Conservation (phyloP, 2,113 vertebrate genomes). For the Pipra filicauda region DNA sequence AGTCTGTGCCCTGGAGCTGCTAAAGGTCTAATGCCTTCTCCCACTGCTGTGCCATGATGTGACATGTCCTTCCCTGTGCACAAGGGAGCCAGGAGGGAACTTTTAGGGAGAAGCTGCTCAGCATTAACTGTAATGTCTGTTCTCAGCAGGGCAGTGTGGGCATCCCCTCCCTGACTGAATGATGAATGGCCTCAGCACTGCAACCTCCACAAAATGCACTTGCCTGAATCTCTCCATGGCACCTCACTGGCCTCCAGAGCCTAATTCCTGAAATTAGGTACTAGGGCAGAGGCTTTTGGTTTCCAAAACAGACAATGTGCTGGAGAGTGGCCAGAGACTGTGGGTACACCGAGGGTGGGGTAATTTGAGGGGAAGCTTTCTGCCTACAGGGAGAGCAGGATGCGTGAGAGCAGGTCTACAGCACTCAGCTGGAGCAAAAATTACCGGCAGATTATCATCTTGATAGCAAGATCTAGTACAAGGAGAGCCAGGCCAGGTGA, state of each 20-base stretch:
- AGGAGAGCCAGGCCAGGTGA: conserved; percentile 7
- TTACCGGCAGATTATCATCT: conserved; percentile 46
- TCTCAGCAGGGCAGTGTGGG: background rate
- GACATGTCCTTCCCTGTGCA: background rate
- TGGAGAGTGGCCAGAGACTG: conserved; percentile 55
- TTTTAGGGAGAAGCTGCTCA: background rate
- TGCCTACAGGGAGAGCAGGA: conserved; percentile 55
- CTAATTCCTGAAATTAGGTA: conserved; percentile 32
- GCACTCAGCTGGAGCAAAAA: conserved; percentile 28
- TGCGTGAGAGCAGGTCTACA: conserved; percentile 51
- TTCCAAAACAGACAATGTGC: conserved; percentile 37
- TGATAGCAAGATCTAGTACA: conserved; percentile 17
- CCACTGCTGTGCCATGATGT: background rate
- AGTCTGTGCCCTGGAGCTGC: background rate
- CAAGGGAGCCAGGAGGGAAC: accelerated
- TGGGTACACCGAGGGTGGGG: conserved; percentile 1
- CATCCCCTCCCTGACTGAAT: background rate
- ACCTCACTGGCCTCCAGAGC: background rate
- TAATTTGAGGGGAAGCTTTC: conserved; percentile 55
- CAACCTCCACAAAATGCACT: background rate
- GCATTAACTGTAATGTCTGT: accelerated
- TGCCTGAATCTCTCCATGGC: background rate
- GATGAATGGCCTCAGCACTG: background rate
- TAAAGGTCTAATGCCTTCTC: background rate
- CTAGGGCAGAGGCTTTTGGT: conserved; percentile 51